These are phyloP conservation scores for Enteromius fasciolatus DNA, from an alignment of 2,797 vertebrate species.

Conservation along the genomic window DNA sequence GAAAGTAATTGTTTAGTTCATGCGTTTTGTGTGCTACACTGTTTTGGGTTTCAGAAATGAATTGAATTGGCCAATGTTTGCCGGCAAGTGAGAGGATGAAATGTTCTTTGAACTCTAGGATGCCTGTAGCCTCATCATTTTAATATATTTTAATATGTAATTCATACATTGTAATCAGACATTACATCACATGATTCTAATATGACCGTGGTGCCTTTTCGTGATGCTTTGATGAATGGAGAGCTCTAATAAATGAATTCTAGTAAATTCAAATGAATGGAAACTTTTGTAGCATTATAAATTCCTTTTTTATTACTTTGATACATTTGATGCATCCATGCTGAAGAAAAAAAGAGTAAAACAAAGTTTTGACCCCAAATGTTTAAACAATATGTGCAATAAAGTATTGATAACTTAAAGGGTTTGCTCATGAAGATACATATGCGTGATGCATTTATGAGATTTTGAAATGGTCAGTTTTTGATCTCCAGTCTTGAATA, in stretches of 20 bases:
- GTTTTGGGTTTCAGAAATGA: not conserved
- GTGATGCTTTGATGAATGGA: not conserved
- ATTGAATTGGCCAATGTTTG: not conserved
- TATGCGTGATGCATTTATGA: not conserved
- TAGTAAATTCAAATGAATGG: not conserved
- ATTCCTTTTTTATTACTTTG: not conserved
- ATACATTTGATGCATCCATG: not conserved
- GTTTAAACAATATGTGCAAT: not conserved
- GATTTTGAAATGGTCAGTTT: not conserved
- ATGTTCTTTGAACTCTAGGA: not conserved
- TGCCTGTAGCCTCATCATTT: not conserved
- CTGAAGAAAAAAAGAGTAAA: not conserved
- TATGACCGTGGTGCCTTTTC: not conserved
- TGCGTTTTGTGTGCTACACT: not conserved
- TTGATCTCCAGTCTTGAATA: constrained; percentile 7
- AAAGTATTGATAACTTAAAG: not conserved
- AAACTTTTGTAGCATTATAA: not conserved
- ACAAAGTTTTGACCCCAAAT: not conserved
- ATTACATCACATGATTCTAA: not conserved
- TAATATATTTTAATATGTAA: not conserved
- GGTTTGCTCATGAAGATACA: not conserved
- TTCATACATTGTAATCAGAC: not conserved
- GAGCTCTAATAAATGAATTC: not conserved
- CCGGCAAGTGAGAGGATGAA: not conserved
- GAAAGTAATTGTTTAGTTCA: constrained; percentile 37